Evolutionary conservation across 2,797 vertebrate species (phyloP), one percentile per base, ranked within the genome.

Genomic region (Propithecus perrieri): DNA sequence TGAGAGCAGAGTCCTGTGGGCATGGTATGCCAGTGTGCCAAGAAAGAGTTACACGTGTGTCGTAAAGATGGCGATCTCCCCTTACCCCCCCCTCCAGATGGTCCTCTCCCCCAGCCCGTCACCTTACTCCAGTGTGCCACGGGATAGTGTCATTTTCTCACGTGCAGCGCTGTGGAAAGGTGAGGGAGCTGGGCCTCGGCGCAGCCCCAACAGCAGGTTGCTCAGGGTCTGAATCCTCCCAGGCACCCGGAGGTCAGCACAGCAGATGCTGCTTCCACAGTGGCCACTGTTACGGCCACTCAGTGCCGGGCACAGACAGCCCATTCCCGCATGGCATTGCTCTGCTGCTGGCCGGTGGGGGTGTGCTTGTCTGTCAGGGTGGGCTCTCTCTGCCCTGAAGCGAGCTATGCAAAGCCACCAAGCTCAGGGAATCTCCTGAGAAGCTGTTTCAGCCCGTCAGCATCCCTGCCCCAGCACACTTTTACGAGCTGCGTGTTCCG

Each of bases 161-260:
- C 4, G 7, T 20, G 55, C 4, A 0, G 0, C 7, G 33, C 28
- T 8, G 11, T 55, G 67, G 24, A 18, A 61, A 57, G n/a, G 35
- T 35, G 1, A 20, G 80, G 48, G 67, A 46, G 15, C 13, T 43
- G n/a, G 84, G 81, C 10, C 84, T 95, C 35, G 63, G 65, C 41
- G 41, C 8, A 26, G 9, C 22, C 5, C 43, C n/a, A 5, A 22
- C 11, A 35, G 53, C 14, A 12, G 38, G 41, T 4, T 43, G 0
- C 7, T 1, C 7, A 4, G 53, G 72, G 59, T 61, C 85, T 26
- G 14, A 48, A 38, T 33, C 85, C 17, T 94, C 33, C 74, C 78
- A 94, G 92, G 30, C 35, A 28, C 55, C 85, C 30, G 53, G 8
- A 12, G 30, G 38, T 81, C 43, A 50, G 67, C 15, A 46, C 4